Evolutionary conservation across 2,888 invertebrate genomes (phyloP).

Genomic region (Callosobruchus maculatus): DNA sequence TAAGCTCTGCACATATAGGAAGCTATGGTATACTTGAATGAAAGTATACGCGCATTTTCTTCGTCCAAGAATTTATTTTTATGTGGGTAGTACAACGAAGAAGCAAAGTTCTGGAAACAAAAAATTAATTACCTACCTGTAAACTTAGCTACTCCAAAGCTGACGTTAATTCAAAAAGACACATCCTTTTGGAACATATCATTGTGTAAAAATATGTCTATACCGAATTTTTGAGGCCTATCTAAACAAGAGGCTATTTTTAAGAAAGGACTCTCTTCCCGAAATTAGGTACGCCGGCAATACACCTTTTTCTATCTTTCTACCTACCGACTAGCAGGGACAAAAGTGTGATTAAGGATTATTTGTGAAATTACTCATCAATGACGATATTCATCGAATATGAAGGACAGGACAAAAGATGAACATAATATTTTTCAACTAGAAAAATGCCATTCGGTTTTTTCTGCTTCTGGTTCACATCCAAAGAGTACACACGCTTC

Average conservation of each 20-base stretch:
- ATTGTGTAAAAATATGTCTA: neutral
- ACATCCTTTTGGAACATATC: neutral
- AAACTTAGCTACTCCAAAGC: neutral
- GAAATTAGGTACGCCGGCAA: neutral
- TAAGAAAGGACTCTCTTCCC: neutral
- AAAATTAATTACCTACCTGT: neutral
- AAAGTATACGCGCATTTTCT: too few relatives aligned
- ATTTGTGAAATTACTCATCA: slow-evolving; percentile 31
- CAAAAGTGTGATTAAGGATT: slow-evolving; percentile 25
- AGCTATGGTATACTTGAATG: too few relatives aligned
- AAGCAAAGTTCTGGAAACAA: neutral
- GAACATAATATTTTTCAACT: slow-evolving; percentile 37
- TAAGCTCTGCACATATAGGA: too few relatives aligned
- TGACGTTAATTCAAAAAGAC: neutral
- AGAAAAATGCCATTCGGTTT: slow-evolving; percentile 35
- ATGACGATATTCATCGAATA: slow-evolving; percentile 12
- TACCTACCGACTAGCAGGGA: slow-evolving; percentile 13
- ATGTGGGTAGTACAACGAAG: neutral
- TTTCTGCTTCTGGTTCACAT: slow-evolving; percentile 15
- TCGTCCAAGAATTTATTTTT: too few relatives aligned
- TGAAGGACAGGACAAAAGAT: slow-evolving; percentile 44
- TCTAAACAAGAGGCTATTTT: neutral
- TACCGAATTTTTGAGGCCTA: neutral
- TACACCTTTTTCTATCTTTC: slow-evolving; percentile 8
- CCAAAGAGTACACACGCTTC: neutral